Percentiles rank a stretch among this genome's conserved stretches.
These are phyloP conservation scores for Prosopocoilus inquinatus DNA, from an alignment of 2,888 invertebrate species.

Conservation along the genomic window DNA sequence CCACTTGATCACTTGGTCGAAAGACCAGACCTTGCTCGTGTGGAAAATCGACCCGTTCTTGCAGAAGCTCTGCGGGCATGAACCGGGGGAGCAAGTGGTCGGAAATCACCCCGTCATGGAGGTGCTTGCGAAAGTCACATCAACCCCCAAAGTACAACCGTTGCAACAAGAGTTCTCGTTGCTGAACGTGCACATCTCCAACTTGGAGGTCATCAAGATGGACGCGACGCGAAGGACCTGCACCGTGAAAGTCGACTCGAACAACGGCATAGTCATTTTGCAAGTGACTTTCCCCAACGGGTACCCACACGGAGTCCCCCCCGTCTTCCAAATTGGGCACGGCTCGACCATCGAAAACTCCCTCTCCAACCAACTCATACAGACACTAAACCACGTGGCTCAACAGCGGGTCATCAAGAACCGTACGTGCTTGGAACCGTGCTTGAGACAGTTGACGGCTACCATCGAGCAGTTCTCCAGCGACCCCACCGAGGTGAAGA, in stretches of 20 bases:
- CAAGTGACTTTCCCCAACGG: conserved; percentile 69
- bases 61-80: conserved; percentile 77
- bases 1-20: conserved; percentile 92
- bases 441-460: conserved; percentile 68
- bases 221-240: conserved; percentile 57
- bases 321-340: conserved; percentile 65
- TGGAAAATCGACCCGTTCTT: conserved; percentile 87
- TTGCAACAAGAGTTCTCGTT: conserved; percentile 75
- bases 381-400: conserved; percentile 77
- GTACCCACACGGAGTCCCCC: conserved; percentile 69
- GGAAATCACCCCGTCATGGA: conserved; percentile 23
- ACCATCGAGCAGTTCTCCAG: conserved; percentile 62
- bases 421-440: conserved; percentile 83
- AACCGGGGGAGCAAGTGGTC: conserved; percentile 49
- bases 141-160: conserved; percentile 55
- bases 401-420: conserved; percentile 81
- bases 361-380: conserved; percentile 58
- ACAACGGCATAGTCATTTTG: conserved; percentile 44
- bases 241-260: conserved; percentile 57
- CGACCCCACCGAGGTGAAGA: conserved; percentile 55
- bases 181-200: conserved; percentile 72
- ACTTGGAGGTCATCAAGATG: conserved; percentile 61
- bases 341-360: conserved; percentile 52
- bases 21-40: conserved; percentile 87
- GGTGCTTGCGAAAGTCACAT: conserved; percentile 27